Evolutionary conservation across 1,140 invertebrate species (phyloP), one percentile per base, ranked within the genome.

Genomic region (Spodoptera frugiperda): DNA sequence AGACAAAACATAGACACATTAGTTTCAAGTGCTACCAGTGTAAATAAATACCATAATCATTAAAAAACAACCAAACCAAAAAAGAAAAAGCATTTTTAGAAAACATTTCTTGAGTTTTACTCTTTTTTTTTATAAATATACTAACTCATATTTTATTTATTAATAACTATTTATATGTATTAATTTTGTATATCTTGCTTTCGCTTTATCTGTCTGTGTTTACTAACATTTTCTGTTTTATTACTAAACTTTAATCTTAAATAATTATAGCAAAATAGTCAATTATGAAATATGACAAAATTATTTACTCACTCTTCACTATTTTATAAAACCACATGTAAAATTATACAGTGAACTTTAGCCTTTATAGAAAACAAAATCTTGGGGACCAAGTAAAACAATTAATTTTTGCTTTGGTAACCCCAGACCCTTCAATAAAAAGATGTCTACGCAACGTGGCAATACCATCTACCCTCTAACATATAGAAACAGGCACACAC

Each of bases 1-100:
- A 54, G 19, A n/a, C 2, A 68, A 77, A 78, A 53, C 30, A 67
- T 55, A 61, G 65, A 49, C 63, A 76, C 74, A 70, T 39, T 81
- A 78, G 77, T 78, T 49, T 10, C 70, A 30, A 65, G 54, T 44
- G 33, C 44, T 63, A 11, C 9, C 76, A 63, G 48, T 80, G 76
- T 80, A 81, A 61, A 78, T 78, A 76, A 57, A 25, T 14, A 61
- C 48, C 39, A 59, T 59, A 19, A 0, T 53, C 71, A 74, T 30
- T 11, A 17, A 61, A 48, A 48, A 59, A 39, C 33, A n/a, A n/a
- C n/a, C n/a, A 39, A 10, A 39, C 0, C 33, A 39, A 63, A 33
- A 61, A 21, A 33, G 1, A 48, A 46, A 46, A 21, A 30, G 2
- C 49, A 70, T 51, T 3, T 30, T 53, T 67, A 67, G 63, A 46